Percentiles rank a stretch among this genome's conserved stretches.
phyloP scores from a whole-genome alignment of 2,888 invertebrate species.

The Ophion ventricosus region DNA sequence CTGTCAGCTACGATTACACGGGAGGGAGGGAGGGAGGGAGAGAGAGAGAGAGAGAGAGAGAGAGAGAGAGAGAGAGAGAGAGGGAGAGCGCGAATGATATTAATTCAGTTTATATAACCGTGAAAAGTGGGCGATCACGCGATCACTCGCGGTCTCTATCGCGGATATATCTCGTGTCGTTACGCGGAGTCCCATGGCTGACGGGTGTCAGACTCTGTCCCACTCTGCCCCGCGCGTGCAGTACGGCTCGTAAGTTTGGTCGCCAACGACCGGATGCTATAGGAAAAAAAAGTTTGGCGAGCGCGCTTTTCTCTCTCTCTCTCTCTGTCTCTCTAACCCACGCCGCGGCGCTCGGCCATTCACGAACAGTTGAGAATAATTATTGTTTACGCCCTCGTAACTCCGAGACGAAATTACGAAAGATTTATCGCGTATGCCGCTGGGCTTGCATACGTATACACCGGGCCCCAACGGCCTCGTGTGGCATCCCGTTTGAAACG shows the following conservation, averaged over 20 bases:
- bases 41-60: too few species aligned
- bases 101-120: slow-evolving; percentile 59
- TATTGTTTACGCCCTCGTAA: slow-evolving; percentile 67
- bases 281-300: slow-evolving; percentile 50
- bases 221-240: slow-evolving; percentile 36
- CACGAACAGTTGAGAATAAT: slow-evolving; percentile 66
- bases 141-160: slow-evolving; percentile 33
- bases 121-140: slow-evolving; percentile 62
- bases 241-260: not conserved
- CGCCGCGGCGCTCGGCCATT: slow-evolving; percentile 25
- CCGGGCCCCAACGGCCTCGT: slow-evolving; percentile 49
- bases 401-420: slow-evolving; percentile 60
- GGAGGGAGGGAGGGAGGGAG: slow-evolving; percentile 22
- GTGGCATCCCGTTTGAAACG: slow-evolving; percentile 59
- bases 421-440: slow-evolving; percentile 61
- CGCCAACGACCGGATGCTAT: slow-evolving; percentile 18
- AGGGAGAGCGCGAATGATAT: slow-evolving; percentile 34
- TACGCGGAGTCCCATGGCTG: slow-evolving; percentile 17
- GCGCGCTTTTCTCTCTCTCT: slow-evolving; percentile 19
- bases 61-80: too few species aligned
- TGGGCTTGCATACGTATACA: slow-evolving; percentile 40
- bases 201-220: slow-evolving; percentile 25
- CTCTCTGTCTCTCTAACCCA: slow-evolving; percentile 1
- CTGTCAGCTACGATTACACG: slow-evolving; percentile 45
- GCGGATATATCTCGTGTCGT: slow-evolving; percentile 38